Percentiles rank a stretch among this genome's conserved stretches.
Conservation (phyloP, 2,888 invertebrate species). For the Dicyrtomina minuta region DNA sequence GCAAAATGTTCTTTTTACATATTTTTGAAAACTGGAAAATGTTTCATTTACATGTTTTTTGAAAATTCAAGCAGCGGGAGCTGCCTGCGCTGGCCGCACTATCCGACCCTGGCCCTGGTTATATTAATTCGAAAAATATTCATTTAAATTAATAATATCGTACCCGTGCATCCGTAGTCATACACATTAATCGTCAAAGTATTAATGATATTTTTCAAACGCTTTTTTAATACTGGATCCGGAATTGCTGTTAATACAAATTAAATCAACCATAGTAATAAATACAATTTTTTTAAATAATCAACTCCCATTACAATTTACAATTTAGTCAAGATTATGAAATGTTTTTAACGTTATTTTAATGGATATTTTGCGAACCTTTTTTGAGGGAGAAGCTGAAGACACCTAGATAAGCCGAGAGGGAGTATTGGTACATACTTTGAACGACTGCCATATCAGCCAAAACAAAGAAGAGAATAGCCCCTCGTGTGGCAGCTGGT, state of each 20-base stretch:
- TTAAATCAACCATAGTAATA: no score
- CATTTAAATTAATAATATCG: neutral
- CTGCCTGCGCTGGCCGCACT: no score
- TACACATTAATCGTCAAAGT: constrained; percentile 82
- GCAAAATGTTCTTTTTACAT: no score
- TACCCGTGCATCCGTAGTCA: constrained; percentile 29
- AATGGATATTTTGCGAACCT: constrained; percentile 42
- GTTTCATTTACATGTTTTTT: no score
- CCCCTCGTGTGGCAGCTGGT: constrained; percentile 80
- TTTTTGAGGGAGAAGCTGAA: constrained; percentile 78
- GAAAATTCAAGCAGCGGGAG: no score
- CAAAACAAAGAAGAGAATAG: constrained; percentile 85
- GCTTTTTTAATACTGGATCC: constrained; percentile 71
- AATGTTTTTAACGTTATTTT: neutral
- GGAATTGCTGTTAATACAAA: no score
- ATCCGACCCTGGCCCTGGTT: no score
- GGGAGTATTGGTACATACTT: constrained; percentile 89
- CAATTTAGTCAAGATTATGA: no score
- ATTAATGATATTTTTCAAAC: constrained; percentile 78
- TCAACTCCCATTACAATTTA: no score
- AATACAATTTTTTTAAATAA: no score
- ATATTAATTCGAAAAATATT: neutral
- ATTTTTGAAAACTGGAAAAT: no score
- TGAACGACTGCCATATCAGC: constrained; percentile 87
- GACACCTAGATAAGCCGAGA: constrained; percentile 80